Evolutionary conservation across 1,140 invertebrate species (phyloP).

Genomic region (Lucilia sericata): DNA sequence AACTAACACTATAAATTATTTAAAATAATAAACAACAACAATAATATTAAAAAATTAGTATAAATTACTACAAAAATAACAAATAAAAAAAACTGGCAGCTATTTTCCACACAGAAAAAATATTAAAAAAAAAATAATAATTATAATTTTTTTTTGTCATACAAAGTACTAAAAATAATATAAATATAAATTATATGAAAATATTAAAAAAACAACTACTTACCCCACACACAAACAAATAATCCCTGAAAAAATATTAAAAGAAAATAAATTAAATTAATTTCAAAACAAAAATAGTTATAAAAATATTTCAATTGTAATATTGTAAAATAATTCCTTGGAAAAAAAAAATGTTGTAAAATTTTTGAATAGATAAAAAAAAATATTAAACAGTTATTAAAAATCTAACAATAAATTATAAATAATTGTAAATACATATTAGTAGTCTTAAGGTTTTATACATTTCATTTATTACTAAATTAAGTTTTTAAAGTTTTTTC

Average conservation of each 20-base stretch:
- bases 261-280: not conserved
- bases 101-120: constrained; percentile 24
- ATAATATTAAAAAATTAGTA: too few relatives aligned
- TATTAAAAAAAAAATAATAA: too few relatives aligned
- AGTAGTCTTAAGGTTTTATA: too few relatives aligned
- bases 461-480: too few relatives aligned
- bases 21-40: constrained; percentile 48
- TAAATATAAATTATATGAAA: not conserved
- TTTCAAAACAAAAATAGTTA: not conserved
- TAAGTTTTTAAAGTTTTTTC: too few relatives aligned
- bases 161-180: not conserved
- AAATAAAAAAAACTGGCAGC: constrained; percentile 39
- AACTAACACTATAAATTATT: not conserved
- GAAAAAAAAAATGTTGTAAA: too few relatives aligned
- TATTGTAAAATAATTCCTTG: not conserved
- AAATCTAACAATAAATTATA: too few relatives aligned
- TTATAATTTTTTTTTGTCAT: constrained; percentile 30
- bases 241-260: not conserved
- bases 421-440: too few relatives aligned
- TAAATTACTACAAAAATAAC: constrained; percentile 48
- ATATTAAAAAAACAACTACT: not conserved
- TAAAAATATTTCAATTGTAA: not conserved
- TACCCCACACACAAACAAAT: not conserved
- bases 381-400: too few relatives aligned
- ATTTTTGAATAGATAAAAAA: too few relatives aligned